These are phyloP conservation scores for Alouatta palliata DNA, from an alignment of 2,113 vertebrate genomes.

Conservation along the genomic window DNA sequence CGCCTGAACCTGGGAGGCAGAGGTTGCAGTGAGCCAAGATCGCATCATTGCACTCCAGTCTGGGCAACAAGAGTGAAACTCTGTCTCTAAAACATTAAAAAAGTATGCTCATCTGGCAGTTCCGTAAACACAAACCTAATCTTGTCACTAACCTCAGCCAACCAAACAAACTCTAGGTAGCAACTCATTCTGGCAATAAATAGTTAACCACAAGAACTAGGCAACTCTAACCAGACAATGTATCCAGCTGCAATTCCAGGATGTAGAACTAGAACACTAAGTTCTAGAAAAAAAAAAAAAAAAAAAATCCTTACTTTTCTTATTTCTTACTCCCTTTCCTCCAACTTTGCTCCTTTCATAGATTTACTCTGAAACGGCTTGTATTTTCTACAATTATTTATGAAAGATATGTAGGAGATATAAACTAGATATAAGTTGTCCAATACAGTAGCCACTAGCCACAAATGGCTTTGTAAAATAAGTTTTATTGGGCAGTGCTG, in stretches of 20 bases:
- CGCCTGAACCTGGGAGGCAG: too few relatives aligned
- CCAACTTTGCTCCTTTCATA: neutral
- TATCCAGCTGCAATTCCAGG: neutral
- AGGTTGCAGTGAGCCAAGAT: too few relatives aligned
- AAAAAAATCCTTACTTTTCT: neutral
- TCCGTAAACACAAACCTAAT: slow-evolving; percentile 21
- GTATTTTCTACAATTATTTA: neutral
- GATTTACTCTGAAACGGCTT: neutral
- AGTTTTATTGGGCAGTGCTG: neutral
- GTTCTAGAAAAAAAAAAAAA: neutral
- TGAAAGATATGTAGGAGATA: slow-evolving; percentile 8
- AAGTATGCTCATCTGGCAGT: neutral
- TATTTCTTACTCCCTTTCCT: neutral
- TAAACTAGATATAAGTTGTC: neutral
- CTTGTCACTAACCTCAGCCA: neutral
- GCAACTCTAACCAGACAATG: neutral
- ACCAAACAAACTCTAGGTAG: neutral
- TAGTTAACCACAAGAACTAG: neutral
- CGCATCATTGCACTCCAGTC: too few relatives aligned
- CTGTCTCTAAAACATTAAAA: neutral
- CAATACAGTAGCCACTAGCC: neutral
- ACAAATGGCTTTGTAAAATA: neutral
- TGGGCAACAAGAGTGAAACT: too few relatives aligned
- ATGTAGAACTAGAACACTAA: neutral
- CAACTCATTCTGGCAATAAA: slow-evolving; percentile 22